phyloP scores from a whole-genome alignment of 2,113 vertebrate species.

The Lycocorax pyrrhopterus region DNA sequence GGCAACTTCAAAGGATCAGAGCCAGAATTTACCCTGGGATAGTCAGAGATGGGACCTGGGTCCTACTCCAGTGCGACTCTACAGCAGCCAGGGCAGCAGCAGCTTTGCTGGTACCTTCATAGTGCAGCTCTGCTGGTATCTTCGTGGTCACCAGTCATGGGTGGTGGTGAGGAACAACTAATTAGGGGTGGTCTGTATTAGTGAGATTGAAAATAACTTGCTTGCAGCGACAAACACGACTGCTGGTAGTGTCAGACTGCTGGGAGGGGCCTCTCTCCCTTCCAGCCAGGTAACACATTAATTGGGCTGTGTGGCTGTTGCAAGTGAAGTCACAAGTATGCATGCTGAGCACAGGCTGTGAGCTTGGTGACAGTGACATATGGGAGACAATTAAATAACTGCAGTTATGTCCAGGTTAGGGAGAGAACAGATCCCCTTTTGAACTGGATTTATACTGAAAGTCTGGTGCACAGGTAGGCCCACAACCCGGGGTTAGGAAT shows the following conservation, averaged over 20 bases:
- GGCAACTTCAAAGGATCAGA: not conserved
- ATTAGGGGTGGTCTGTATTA: not conserved
- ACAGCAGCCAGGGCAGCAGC: not conserved
- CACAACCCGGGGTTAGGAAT: not conserved
- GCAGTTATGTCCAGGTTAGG: not conserved
- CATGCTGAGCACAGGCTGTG: not conserved
- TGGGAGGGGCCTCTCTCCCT: not conserved
- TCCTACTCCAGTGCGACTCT: not conserved
- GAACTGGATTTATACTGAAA: not conserved
- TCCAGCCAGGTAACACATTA: not conserved
- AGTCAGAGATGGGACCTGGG: not conserved
- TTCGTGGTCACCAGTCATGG: rapidly evolving
- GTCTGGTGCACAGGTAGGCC: not conserved
- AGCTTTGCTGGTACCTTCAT: not conserved
- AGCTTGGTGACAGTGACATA: conserved; percentile 24
- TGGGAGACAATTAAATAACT: conserved; percentile 14
- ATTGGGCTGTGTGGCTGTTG: not conserved
- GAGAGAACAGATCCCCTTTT: not conserved
- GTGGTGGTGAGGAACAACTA: not conserved
- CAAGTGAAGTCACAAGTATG: not conserved
- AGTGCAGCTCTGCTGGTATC: not conserved
- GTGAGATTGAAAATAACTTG: not conserved
- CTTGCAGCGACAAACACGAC: not conserved
- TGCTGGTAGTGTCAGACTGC: not conserved
- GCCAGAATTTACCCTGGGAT: not conserved